Conservation (phyloP, 2,797 vertebrate species). For the Acipenser ruthenus region DNA sequence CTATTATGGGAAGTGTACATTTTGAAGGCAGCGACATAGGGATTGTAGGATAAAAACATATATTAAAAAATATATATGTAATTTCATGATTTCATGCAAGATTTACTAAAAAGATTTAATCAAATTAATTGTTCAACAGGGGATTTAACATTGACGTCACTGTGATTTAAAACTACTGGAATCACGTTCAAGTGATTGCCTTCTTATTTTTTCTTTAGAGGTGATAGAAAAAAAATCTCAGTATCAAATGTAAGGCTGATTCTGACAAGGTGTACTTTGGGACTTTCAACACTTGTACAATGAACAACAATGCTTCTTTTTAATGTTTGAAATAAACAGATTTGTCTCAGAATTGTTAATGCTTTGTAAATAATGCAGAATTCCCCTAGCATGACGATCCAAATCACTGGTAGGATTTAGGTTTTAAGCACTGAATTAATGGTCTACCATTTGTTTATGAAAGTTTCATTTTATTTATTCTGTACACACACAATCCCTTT, state of each 20-base stretch:
- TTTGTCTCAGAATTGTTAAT: neutral
- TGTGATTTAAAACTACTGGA: constrained; percentile 13
- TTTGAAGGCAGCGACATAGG: too few species aligned
- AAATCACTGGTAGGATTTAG: neutral
- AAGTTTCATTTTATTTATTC: neutral
- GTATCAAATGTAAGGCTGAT: neutral
- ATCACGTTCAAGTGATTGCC: constrained; percentile 30
- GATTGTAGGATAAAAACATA: too few species aligned
- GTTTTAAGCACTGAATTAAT: neutral
- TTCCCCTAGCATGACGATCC: neutral
- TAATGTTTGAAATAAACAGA: constrained; percentile 6
- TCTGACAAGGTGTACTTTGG: neutral
- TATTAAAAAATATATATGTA: too few species aligned
- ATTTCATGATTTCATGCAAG: too few species aligned
- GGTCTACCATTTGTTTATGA: neutral
- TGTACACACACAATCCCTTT: neutral
- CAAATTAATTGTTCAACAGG: neutral
- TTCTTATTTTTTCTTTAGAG: constrained; percentile 17
- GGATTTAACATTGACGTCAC: constrained; percentile 11
- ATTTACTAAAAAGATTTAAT: too few species aligned
- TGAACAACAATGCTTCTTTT: neutral
- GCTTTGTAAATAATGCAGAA: neutral
- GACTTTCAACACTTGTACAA: neutral
- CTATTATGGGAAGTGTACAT: too few species aligned
- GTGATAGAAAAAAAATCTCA: constrained; percentile 16